phyloP scores from a whole-genome alignment of 1,140 invertebrate genomes.

The Homarus americanus region DNA sequence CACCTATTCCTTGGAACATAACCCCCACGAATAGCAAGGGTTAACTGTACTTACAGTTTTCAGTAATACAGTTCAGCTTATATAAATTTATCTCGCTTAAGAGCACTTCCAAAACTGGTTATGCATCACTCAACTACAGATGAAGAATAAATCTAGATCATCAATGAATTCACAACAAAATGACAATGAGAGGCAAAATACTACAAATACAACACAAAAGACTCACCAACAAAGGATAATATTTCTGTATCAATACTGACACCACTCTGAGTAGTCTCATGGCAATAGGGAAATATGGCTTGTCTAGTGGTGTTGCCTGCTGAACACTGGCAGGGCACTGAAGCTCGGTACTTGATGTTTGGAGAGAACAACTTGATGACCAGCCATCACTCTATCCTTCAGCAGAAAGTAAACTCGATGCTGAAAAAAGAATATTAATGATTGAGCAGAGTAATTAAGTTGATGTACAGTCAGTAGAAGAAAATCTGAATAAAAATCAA shows the following conservation, averaged over 20 bases:
- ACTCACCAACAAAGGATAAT: constrained; percentile 93
- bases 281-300: constrained; percentile 97
- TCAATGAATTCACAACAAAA: no score
- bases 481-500: no score
- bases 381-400: constrained; percentile 98
- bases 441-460: background rate
- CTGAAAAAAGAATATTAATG: constrained; percentile 80
- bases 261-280: constrained; percentile 96
- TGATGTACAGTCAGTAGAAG: no score
- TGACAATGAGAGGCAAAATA: background rate
- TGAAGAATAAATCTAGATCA: no score
- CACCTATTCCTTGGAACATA: no score
- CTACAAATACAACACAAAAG: background rate
- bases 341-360: constrained; percentile 92
- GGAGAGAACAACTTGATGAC: constrained; percentile 99
- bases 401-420: constrained; percentile 95
- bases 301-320: constrained; percentile 86
- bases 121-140: no score
- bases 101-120: no score
- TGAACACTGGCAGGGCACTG: constrained; percentile 76
- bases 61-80: no score
- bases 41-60: no score
- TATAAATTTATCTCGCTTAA: no score
- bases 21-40: no score
- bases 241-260: constrained; percentile 94